These are phyloP conservation scores for Potamilus streckersoni DNA, from an alignment of 1,140 invertebrate genomes.

Conservation along the genomic window DNA sequence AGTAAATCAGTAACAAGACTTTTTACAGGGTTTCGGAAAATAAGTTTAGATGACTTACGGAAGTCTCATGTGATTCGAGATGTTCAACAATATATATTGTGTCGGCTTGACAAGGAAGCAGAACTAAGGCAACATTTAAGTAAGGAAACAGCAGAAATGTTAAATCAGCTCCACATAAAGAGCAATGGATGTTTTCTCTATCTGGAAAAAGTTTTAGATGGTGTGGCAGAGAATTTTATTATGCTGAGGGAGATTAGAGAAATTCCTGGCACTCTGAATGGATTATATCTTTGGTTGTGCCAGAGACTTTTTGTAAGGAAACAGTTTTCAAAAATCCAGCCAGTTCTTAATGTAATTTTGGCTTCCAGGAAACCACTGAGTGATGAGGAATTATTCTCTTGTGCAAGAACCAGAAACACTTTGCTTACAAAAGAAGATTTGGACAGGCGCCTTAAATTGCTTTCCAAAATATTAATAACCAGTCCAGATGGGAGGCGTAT, in stretches of 20 bases:
- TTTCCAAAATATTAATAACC: constrained; percentile 75
- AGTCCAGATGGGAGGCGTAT: constrained; percentile 75
- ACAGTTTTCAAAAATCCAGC: constrained; percentile 79
- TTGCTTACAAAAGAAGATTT: constrained; percentile 87
- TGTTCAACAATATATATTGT: constrained; percentile 94
- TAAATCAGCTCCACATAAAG: constrained; percentile 96
- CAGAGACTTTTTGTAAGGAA: constrained; percentile 87
- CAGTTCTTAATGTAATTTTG: constrained; percentile 87
- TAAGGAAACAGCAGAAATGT: constrained; percentile 89
- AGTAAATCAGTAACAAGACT: constrained; percentile 87
- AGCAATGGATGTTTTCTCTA: constrained; percentile 96
- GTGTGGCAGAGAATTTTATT: constrained; percentile 92
- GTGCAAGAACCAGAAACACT: constrained; percentile 82
- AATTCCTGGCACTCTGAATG: constrained; percentile 95
- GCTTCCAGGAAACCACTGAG: constrained; percentile 87
- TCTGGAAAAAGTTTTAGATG: constrained; percentile 86
- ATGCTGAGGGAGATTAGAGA: constrained; percentile 85
- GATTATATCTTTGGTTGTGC: constrained; percentile 94
- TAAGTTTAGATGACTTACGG: constrained; percentile 86
- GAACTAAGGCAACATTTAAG: constrained; percentile 83
- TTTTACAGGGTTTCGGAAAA: constrained; percentile 95
- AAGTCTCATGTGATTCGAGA: constrained; percentile 87
- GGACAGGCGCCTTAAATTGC: constrained; percentile 81
- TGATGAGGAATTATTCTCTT: constrained; percentile 82
- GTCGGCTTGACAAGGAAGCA: constrained; percentile 78